A percentile compares a stretch with the other conserved stretches of the same genome.
These are phyloP conservation scores for Acrobasis repandana DNA, from an alignment of 2,888 invertebrate species.

Conservation along the genomic window DNA sequence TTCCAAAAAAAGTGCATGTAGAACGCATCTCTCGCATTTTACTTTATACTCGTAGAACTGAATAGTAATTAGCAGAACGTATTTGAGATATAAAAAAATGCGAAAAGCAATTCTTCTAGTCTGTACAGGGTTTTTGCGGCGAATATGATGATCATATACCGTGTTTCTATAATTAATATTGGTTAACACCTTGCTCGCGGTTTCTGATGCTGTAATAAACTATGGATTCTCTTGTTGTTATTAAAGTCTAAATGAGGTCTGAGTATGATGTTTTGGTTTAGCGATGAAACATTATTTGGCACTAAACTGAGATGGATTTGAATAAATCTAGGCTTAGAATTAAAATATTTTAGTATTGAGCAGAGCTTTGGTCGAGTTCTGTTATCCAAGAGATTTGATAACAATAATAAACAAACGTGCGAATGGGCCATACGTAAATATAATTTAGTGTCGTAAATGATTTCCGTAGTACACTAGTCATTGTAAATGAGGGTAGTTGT, in stretches of 20 bases:
- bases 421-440: conserved; percentile 8
- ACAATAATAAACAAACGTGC: conserved; percentile 8
- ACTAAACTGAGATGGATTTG: conserved; percentile 18
- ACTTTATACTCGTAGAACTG: too few species aligned
- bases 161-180: conserved; percentile 54
- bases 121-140: background rate
- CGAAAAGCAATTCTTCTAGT: background rate
- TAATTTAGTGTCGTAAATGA: background rate
- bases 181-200: conserved; percentile 40
- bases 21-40: too few species aligned
- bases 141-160: conserved; percentile 33
- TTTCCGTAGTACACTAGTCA: background rate
- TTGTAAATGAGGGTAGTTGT: background rate
- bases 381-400: conserved; percentile 5
- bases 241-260: conserved; percentile 22
- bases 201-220: conserved; percentile 19
- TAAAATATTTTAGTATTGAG: conserved; percentile 16
- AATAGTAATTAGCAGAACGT: too few species aligned
- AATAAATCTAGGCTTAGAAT: conserved; percentile 16
- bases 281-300: conserved; percentile 20
- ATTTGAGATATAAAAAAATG: too few species aligned
- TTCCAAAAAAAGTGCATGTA: too few species aligned
- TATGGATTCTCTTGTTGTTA: conserved; percentile 17
- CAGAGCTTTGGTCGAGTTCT: conserved; percentile 2
- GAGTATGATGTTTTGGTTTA: conserved; percentile 15